Conservation (phyloP, 2,113 vertebrate genomes). For the Trogon surrucura region DNA sequence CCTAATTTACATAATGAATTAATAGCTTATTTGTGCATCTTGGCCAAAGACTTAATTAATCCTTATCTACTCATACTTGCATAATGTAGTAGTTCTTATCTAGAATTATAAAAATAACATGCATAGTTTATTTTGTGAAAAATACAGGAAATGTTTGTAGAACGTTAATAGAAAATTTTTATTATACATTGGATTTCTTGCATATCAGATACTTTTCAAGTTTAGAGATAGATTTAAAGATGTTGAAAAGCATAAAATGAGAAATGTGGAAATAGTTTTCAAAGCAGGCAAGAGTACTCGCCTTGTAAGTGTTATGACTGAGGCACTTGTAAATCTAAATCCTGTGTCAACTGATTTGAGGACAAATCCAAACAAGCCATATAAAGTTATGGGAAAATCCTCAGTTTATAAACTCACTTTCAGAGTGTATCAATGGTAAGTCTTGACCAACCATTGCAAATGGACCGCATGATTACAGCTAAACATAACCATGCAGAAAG, state of each 20-base stretch:
- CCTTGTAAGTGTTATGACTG: not conserved
- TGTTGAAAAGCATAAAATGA: not conserved
- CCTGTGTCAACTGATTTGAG: not conserved
- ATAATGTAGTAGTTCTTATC: not conserved
- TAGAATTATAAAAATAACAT: not conserved
- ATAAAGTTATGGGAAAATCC: not conserved
- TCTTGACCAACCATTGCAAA: not conserved
- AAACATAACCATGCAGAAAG: not conserved
- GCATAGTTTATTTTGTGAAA: not conserved
- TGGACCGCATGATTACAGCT: not conserved
- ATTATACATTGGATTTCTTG: not conserved
- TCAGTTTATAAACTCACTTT: not conserved
- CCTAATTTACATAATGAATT: not conserved
- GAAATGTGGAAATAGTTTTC: not conserved
- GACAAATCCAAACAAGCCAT: accelerated
- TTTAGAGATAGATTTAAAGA: not conserved
- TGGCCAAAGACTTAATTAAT: not conserved
- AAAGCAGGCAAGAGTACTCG: not conserved
- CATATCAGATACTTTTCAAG: not conserved
- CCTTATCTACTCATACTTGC: not conserved
- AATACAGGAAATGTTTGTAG: not conserved
- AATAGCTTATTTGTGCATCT: not conserved
- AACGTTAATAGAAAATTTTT: not conserved
- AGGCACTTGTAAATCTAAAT: not conserved
- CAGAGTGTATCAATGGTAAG: not conserved